phyloP scores from a whole-genome alignment of 2,113 vertebrate genomes.

The Alexandromys fortis region DNA sequence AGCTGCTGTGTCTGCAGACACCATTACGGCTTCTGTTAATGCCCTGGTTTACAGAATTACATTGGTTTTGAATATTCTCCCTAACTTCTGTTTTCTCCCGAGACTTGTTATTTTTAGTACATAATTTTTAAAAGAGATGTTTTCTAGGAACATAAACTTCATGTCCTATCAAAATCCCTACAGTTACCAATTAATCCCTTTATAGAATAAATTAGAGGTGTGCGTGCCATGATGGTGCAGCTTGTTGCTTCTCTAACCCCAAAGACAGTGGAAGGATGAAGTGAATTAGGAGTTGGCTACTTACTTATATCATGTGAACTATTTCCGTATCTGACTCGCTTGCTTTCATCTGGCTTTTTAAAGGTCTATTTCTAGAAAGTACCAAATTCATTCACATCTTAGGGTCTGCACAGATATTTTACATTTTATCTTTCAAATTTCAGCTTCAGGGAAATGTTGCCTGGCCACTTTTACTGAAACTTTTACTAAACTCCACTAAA shows the following conservation, averaged over 20 bases:
- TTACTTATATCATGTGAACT: conserved; percentile 3
- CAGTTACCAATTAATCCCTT: conserved; percentile 53
- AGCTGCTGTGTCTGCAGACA: conserved; percentile 41
- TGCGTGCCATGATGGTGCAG: neutral
- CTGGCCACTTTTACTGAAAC: neutral
- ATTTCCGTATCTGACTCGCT: neutral
- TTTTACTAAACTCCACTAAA: neutral
- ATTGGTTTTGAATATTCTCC: conserved; percentile 24
- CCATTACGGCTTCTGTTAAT: conserved; percentile 43
- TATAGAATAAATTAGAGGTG: neutral
- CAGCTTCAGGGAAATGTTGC: neutral
- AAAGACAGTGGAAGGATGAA: neutral
- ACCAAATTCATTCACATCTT: neutral
- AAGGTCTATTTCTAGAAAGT: neutral
- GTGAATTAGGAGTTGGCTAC: neutral
- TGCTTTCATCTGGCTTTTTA: conserved; percentile 14
- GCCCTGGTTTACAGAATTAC: conserved; percentile 15
- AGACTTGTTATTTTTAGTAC: conserved; percentile 37
- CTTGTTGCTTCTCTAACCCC: conserved; percentile 16
- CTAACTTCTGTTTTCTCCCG: conserved; percentile 36
- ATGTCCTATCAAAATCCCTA: conserved; percentile 38
- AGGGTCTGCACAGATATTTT: neutral
- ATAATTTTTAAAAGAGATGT: conserved; percentile 8
- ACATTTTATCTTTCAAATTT: neutral
- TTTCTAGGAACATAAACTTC: conserved; percentile 55